These are phyloP conservation scores for Tokudaia muenninki DNA, from an alignment of 2,797 vertebrate species.

Conservation along the genomic window DNA sequence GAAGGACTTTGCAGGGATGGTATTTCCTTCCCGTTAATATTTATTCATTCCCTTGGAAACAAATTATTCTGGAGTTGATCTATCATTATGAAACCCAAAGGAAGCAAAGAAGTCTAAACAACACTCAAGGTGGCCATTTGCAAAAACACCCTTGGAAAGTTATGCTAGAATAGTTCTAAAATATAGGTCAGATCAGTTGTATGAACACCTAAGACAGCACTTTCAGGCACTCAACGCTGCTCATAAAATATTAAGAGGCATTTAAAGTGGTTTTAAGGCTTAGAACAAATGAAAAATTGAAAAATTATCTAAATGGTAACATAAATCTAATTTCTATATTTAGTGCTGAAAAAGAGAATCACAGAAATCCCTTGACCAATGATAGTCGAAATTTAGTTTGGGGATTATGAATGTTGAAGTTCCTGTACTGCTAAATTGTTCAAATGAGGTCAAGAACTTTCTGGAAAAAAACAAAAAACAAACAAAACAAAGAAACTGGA, in stretches of 20 bases:
- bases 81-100: neutral
- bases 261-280: conserved; percentile 69
- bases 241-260: conserved; percentile 74
- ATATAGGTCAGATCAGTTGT: conserved; percentile 31
- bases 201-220: neutral
- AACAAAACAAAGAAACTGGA: neutral
- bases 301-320: conserved; percentile 49
- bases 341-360: conserved; percentile 58
- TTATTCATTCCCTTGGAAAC: neutral
- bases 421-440: conserved; percentile 52
- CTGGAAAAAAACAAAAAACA: neutral
- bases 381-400: conserved; percentile 40
- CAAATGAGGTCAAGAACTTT: conserved; percentile 50
- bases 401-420: neutral
- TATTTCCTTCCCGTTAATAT: neutral
- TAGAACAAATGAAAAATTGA: conserved; percentile 51
- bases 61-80: neutral
- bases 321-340: conserved; percentile 70
- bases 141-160: neutral
- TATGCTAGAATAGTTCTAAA: neutral
- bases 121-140: neutral
- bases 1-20: conserved; percentile 3
- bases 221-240: conserved; percentile 35
- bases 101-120: neutral
- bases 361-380: conserved; percentile 60